These are phyloP conservation scores for Bombyx mori DNA, from an alignment of 1,140 invertebrate species.

Conservation along the genomic window ASM3026992v2 NC_085114.1:8901501-8902000, in stretches of 20 bases:
- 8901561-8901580: constrained; percentile 11
- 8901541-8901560: constrained; percentile 14
- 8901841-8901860: no score
- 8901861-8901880: no score
- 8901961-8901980: no score
- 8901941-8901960: no score
- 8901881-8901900: no score
- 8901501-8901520: constrained; percentile 16
- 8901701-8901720: constrained; percentile 1
- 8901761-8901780: constrained; percentile 8
- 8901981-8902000: no score
- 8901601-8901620: constrained; percentile 2
- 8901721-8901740: constrained; percentile 4
- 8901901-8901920: no score
- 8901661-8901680: constrained; percentile 8
- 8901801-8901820: background rate
- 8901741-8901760: constrained; percentile 4
- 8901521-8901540: constrained; percentile 12
- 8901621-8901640: constrained; percentile 5
- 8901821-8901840: no score
- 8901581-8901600: background rate
- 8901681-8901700: constrained; percentile 4
- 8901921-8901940: no score
- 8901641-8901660: constrained; percentile 5
- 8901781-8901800: constrained; percentile 5